Evolutionary conservation across 2,888 invertebrate genomes (phyloP).

Genomic region (Galeopsomyia nigrocyanea): DNA sequence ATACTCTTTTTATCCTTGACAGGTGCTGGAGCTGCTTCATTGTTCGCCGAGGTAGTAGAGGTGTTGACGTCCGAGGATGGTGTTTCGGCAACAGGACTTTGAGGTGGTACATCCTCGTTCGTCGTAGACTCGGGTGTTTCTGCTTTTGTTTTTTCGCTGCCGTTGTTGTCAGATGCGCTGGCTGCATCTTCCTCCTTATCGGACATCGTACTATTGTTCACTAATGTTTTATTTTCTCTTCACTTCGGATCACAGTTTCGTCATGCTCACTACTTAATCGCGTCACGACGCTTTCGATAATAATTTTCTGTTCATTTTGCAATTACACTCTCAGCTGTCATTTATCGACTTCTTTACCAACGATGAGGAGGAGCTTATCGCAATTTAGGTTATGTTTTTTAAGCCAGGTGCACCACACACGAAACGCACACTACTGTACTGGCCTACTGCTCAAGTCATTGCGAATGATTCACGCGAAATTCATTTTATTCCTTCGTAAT

Average conservation of each 20-base stretch:
- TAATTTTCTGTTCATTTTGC: slow-evolving; percentile 9
- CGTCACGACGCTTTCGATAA: background rate
- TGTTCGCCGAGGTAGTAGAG: slow-evolving; percentile 29
- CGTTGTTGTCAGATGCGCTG: slow-evolving; percentile 43
- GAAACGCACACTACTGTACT: too few species aligned
- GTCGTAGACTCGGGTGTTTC: slow-evolving; percentile 31
- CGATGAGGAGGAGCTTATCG: background rate
- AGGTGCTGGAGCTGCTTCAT: slow-evolving; percentile 41
- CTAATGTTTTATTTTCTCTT: background rate
- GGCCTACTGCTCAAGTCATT: slow-evolving; percentile 24
- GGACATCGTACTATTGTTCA: slow-evolving; percentile 46
- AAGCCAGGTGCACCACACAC: background rate
- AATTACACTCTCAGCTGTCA: slow-evolving; percentile 18
- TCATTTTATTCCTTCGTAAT: background rate
- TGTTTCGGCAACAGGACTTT: slow-evolving; percentile 40
- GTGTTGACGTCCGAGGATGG: slow-evolving; percentile 29
- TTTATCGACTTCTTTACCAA: too few species aligned
- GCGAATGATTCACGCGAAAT: background rate
- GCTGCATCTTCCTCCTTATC: slow-evolving; percentile 51
- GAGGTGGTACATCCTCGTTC: slow-evolving; percentile 36
- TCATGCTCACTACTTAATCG: slow-evolving; percentile 1
- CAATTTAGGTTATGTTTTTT: slow-evolving; percentile 28
- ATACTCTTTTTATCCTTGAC: slow-evolving; percentile 55
- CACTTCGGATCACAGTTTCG: background rate
- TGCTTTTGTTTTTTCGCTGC: slow-evolving; percentile 37